phyloP scores from a whole-genome alignment of 2,113 vertebrate species.

The Psettodes erumei region DNA sequence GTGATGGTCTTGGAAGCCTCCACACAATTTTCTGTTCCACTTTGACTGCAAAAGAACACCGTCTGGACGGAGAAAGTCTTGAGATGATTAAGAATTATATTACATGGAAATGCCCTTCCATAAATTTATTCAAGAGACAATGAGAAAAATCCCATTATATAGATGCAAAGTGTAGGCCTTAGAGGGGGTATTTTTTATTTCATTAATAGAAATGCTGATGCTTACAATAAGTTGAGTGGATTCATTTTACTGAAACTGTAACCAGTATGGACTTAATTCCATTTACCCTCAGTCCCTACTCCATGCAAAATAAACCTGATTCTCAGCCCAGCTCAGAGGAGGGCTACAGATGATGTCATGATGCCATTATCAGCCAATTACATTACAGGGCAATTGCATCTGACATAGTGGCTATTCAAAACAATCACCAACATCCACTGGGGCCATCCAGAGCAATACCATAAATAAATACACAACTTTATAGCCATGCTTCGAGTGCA shows the following conservation, averaged over 20 bases:
- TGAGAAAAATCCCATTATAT: constrained; percentile 56
- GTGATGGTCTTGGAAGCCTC: neutral
- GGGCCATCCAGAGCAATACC: constrained; percentile 48
- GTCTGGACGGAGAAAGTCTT: constrained; percentile 23
- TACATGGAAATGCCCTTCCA: constrained; percentile 16
- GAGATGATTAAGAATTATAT: constrained; percentile 50
- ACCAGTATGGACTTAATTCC: constrained; percentile 61
- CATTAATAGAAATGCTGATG: constrained; percentile 64
- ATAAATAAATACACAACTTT: constrained; percentile 57
- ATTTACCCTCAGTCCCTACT: constrained; percentile 56
- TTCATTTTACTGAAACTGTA: constrained; percentile 70
- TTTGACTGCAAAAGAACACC: constrained; percentile 19
- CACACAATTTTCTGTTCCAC: constrained; percentile 6
- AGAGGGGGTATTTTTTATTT: constrained; percentile 51
- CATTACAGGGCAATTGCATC: constrained; percentile 74
- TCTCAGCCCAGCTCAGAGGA: constrained; percentile 46
- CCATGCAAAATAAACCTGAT: constrained; percentile 53
- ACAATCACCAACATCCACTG: constrained; percentile 66
- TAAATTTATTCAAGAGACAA: constrained; percentile 63
- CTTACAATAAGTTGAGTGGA: constrained; percentile 65
- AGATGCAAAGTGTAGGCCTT: constrained; percentile 53
- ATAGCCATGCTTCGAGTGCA: constrained; percentile 26
- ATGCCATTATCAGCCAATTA: constrained; percentile 76
- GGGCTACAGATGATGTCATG: constrained; percentile 71
- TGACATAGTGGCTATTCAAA: constrained; percentile 75